A percentile compares a stretch with the other conserved stretches of the same genome.
These are phyloP conservation scores for Genyomyrus donnyi DNA, from an alignment of 2,113 vertebrate genomes.

Conservation along the genomic window DNA sequence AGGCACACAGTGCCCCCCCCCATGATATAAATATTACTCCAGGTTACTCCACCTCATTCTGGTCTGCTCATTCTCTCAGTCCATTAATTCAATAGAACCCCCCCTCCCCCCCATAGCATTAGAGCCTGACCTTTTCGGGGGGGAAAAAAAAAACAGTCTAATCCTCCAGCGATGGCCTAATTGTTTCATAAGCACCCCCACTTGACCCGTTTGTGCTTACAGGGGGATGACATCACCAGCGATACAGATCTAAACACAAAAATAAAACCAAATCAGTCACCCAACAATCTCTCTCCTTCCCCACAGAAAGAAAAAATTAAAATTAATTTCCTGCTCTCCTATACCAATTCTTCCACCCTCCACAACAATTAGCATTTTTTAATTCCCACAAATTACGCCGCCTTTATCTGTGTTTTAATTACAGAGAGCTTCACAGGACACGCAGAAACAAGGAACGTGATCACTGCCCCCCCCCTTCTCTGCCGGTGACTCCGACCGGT, in stretches of 20 bases:
- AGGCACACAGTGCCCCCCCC: not conserved
- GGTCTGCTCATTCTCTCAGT: not conserved
- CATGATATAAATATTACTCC: not conserved
- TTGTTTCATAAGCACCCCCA: not conserved
- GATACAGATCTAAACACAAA: not conserved
- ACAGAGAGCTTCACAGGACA: not conserved
- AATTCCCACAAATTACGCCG: not conserved
- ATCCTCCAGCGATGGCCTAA: not conserved
- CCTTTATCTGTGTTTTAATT: not conserved
- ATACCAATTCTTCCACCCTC: not conserved
- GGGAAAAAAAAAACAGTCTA: not conserved
- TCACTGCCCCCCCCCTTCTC: not conserved
- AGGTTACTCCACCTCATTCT: not conserved
- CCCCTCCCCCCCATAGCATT: not conserved
- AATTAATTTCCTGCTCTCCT: not conserved
- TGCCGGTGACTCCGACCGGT: not conserved
- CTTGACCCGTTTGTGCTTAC: not conserved
- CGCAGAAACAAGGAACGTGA: not conserved
- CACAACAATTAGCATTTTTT: not conserved
- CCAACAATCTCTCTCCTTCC: not conserved
- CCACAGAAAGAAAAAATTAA: not conserved
- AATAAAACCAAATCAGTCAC: not conserved
- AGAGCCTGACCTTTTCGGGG: not conserved
- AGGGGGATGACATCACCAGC: not conserved
- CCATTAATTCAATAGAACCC: not conserved